phyloP scores from a whole-genome alignment of 2,797 vertebrate species.

The Alectoris magna region DNA sequence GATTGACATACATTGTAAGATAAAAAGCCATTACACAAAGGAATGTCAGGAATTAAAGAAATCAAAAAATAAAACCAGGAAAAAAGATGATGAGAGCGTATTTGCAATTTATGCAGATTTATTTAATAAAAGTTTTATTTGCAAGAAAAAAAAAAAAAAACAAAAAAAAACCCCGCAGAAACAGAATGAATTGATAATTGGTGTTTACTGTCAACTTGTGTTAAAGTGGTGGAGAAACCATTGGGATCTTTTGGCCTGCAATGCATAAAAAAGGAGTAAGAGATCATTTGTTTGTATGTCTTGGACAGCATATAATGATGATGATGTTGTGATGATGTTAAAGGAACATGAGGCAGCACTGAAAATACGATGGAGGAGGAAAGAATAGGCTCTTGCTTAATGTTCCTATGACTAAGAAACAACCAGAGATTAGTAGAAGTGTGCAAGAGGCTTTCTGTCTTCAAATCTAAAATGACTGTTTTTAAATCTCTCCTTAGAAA shows the following conservation, averaged over 20 bases:
- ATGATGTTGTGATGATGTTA: background rate
- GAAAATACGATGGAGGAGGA: background rate
- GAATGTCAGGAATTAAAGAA: background rate
- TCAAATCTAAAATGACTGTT: slow-evolving; percentile 20
- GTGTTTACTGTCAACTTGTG: background rate
- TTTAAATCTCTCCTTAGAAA: slow-evolving; percentile 79
- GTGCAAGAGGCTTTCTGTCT: background rate
- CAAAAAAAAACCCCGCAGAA: background rate
- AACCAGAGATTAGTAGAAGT: background rate
- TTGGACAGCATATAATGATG: background rate
- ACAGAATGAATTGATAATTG: background rate
- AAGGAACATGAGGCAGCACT: background rate
- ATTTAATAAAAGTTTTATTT: background rate
- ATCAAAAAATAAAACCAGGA: background rate
- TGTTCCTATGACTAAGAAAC: background rate
- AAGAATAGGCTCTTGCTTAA: background rate
- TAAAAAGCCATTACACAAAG: background rate
- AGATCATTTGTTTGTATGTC: background rate
- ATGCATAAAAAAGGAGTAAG: background rate
- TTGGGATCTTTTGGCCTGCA: background rate
- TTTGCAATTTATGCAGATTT: background rate
- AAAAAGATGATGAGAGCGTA: background rate
- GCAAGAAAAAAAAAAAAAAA: background rate
- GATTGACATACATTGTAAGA: background rate
- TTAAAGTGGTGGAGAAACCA: background rate